Evolutionary conservation across 2,888 invertebrate genomes (phyloP), one percentile per base, ranked within the genome.

Genomic region (Protonemura montana): DNA sequence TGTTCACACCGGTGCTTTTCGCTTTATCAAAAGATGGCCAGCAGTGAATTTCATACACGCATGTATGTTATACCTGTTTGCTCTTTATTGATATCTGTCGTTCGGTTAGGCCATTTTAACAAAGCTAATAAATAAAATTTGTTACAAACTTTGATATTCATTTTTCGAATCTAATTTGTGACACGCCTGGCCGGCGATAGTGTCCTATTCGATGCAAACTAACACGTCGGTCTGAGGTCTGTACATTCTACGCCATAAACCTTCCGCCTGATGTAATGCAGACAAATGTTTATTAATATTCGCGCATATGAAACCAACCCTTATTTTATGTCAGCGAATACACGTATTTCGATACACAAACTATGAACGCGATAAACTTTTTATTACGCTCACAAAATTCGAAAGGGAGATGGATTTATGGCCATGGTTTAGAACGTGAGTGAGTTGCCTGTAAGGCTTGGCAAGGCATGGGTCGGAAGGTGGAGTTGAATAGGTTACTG

Each of bases 201-300:
- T 59, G 59, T 59, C 21, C 59, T 59, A 7, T 59, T 21, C 21
- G 59, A 59, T 10, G 21, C 16, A n/a, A 6, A 10, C 35, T 35
- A 59, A 59, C 21, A 59, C 21, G 6, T 3, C 21, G 59, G 16
- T 3, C 21, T 59, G 59, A 21, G 13, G 2, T 13, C 21, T 59
- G 59, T 59, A 21, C 59, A 59, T 59, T 59, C 16, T 2, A 59
- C 59, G 59, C 59, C 59, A 59, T 59, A 59, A 59, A 59, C 59
- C 59, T 59, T 10, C 59, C 59, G 59, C 59, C 59, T 59, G 16
- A 21, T 59, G 21, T 59, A 59, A 59, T 59, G 59, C 59, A 59
- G 59, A 59, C 59, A 59, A 59, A 59, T 59, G 59, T 59, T 59
- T 59, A 59, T 59, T 59, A 59, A 59, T 59, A 59, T 59, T 59